These are phyloP conservation scores for Adrianichthys oophorus DNA, from an alignment of 2,797 vertebrate genomes.

Conservation along the genomic window DNA sequence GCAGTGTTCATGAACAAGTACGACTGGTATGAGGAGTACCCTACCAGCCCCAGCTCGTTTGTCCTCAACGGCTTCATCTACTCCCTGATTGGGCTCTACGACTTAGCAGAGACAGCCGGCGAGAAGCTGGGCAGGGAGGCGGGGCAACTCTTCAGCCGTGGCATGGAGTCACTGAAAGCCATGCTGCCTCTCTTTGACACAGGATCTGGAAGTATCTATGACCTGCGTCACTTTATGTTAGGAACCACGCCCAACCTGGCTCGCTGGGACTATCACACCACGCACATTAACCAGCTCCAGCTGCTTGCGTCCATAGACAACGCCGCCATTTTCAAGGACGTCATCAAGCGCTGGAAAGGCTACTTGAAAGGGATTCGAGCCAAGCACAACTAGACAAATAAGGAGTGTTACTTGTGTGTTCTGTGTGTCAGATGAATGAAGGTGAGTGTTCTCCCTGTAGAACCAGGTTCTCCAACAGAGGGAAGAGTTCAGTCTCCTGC, in stretches of 20 bases:
- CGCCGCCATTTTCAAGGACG: slow-evolving; percentile 90
- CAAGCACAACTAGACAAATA: slow-evolving; percentile 92
- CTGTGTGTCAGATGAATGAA: slow-evolving; percentile 13
- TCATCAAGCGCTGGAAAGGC: slow-evolving; percentile 93
- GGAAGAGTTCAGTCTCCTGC: slow-evolving; percentile 51
- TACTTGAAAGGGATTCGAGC: slow-evolving; percentile 93
- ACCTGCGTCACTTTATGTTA: slow-evolving; percentile 95
- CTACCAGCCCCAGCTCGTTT: slow-evolving; percentile 95
- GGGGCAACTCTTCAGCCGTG: slow-evolving; percentile 83
- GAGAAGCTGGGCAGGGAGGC: slow-evolving; percentile 88
- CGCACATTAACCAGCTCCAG: slow-evolving; percentile 99
- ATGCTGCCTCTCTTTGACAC: slow-evolving; percentile 98
- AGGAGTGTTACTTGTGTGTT: slow-evolving; percentile 9
- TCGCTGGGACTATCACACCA: slow-evolving; percentile 99
- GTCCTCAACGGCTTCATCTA: slow-evolving; percentile 99
- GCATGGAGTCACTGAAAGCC: slow-evolving; percentile 94
- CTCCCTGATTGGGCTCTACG: slow-evolving; percentile 91
- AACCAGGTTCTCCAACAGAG: slow-evolving; percentile 21
- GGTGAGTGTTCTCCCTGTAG: slow-evolving; percentile 6
- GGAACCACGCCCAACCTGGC: slow-evolving; percentile 95
- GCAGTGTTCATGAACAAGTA: slow-evolving; percentile 93
- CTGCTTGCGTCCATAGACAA: slow-evolving; percentile 89
- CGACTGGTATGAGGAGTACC: slow-evolving; percentile 99
- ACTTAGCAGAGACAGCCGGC: slow-evolving; percentile 91
- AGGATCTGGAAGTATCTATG: slow-evolving; percentile 96